Conservation (phyloP, 2,888 invertebrate genomes). For the Pristionchus fissidentatus region DNA sequence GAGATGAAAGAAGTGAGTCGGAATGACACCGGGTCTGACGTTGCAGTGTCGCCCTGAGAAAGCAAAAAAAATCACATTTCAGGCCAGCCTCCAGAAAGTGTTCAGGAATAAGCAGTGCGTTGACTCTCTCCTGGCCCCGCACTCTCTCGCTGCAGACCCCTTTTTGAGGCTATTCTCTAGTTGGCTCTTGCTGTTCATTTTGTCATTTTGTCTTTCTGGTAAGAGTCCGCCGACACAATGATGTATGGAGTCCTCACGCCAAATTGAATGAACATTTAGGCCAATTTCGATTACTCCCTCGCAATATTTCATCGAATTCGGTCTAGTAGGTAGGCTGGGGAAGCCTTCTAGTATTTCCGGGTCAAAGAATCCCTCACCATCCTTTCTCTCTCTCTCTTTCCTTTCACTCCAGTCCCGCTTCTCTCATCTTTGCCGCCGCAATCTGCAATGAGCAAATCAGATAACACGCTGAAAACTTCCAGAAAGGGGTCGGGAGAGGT, state of each 20-base stretch:
- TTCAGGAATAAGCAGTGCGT: neutral
- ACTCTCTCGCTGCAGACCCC: neutral
- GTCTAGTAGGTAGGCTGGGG: neutral
- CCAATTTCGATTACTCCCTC: constrained; percentile 19
- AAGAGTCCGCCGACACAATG: neutral
- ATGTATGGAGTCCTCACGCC: neutral
- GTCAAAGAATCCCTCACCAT: neutral
- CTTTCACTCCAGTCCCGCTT: neutral
- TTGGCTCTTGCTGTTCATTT: neutral
- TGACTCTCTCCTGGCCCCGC: neutral
- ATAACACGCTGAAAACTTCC: too few species aligned
- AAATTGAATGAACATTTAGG: constrained; percentile 24
- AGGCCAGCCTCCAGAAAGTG: too few species aligned
- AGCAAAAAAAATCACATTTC: too few species aligned
- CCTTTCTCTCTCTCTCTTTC: neutral
- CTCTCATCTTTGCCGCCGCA: neutral
- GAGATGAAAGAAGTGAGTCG: constrained; percentile 48
- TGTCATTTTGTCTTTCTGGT: too few species aligned
- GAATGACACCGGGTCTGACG: neutral
- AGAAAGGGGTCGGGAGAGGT: neutral
- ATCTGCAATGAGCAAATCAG: neutral
- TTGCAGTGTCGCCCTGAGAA: neutral
- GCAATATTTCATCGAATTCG: neutral
- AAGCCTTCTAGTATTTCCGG: too few species aligned
- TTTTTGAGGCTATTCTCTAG: neutral